Evolutionary conservation across 2,797 vertebrate species (phyloP).

Genomic region (Phataginus tricuspis): DNA sequence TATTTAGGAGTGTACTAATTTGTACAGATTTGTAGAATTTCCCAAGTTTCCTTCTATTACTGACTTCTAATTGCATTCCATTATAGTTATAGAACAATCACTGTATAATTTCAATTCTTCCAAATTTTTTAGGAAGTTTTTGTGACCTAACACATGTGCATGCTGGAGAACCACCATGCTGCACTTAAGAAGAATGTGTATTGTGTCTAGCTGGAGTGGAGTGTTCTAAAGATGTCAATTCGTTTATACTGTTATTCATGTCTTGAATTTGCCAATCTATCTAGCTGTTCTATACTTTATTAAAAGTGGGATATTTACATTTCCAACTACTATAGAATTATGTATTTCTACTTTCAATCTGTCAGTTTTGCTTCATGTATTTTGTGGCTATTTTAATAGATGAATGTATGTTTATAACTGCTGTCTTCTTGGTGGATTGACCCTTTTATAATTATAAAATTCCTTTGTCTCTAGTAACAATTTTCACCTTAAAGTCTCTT

Average conservation of each 20-base stretch:
- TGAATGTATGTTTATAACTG: background rate
- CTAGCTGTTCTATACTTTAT: background rate
- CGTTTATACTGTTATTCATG: background rate
- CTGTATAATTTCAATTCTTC: background rate
- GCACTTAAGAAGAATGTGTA: background rate
- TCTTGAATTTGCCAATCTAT: background rate
- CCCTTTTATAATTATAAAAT: background rate
- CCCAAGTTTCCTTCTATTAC: background rate
- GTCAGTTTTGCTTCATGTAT: background rate
- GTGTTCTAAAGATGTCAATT: background rate
- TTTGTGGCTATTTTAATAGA: background rate
- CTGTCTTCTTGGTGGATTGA: background rate
- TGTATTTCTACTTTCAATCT: background rate
- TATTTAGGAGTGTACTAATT: background rate
- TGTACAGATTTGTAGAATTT: background rate
- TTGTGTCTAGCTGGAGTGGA: background rate
- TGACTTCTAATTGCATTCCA: background rate
- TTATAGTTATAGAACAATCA: background rate
- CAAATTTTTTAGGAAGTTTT: background rate
- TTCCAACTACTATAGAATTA: background rate
- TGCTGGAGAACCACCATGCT: background rate
- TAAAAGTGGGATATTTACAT: background rate
- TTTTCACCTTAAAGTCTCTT: background rate
- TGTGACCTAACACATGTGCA: background rate
- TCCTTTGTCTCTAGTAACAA: background rate